Evolutionary conservation across 1,140 invertebrate species (phyloP).

Genomic region (Saccostrea glomerata): DNA sequence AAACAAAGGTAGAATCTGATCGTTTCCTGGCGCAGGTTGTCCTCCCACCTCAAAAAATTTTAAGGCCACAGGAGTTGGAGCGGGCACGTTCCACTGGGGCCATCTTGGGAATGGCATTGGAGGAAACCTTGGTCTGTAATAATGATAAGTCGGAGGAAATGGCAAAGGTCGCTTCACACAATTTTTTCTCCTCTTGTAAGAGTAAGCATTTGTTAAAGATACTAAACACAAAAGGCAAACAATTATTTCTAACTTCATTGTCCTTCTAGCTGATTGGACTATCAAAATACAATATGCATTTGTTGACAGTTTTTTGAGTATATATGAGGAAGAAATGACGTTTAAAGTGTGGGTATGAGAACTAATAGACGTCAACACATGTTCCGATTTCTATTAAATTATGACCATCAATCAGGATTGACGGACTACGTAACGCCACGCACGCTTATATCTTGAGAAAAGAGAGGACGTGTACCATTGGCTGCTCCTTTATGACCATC

Average conservation of each 20-base stretch:
- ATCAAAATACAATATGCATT: constrained; percentile 21
- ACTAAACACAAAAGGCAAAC: background rate
- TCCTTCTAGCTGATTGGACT: background rate
- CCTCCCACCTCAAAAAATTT: background rate
- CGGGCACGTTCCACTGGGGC: background rate
- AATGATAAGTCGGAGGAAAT: background rate
- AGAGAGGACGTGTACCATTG: background rate
- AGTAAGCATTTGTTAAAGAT: constrained; percentile 10
- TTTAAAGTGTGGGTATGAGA: background rate
- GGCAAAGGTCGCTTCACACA: constrained; percentile 25
- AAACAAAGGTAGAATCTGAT: background rate
- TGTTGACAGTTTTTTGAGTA: background rate
- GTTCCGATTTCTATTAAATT: background rate
- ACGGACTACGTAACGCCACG: background rate
- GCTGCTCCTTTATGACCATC: background rate
- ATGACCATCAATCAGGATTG: constrained; percentile 12
- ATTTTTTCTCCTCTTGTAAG: constrained; percentile 30
- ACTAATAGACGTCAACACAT: background rate
- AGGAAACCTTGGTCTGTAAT: constrained; percentile 17
- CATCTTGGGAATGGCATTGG: background rate
- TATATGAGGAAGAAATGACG: background rate
- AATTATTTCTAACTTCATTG: constrained; percentile 16
- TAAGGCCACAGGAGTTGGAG: background rate
- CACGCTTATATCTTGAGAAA: background rate
- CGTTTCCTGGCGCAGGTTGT: background rate